Evolutionary conservation across 1,140 invertebrate genomes (phyloP).

Genomic region (Chrysomallon squamiferum): DNA sequence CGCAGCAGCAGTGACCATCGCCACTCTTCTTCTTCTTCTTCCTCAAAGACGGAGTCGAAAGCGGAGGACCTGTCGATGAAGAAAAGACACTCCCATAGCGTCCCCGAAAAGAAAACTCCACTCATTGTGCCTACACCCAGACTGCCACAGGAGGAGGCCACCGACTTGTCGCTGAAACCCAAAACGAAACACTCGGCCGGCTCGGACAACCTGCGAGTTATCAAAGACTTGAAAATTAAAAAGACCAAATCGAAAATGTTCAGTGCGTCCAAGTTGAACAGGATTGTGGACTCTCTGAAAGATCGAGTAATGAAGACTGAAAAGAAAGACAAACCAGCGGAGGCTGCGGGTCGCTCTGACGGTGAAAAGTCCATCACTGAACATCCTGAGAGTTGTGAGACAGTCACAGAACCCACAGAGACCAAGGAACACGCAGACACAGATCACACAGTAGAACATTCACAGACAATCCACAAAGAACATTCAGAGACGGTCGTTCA

Average conservation of each 20-base stretch:
- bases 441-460: no score
- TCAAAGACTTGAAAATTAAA: conserved; percentile 4
- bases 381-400: no score
- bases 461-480: no score
- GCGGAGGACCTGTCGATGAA: conserved; percentile 20
- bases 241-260: conserved; percentile 49
- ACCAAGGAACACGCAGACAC: no score
- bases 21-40: no score
- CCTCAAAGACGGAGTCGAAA: conserved; percentile 5
- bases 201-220: neutral
- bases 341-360: neutral
- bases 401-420: no score
- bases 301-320: conserved; percentile 53
- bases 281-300: conserved; percentile 53
- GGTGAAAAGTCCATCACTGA: no score
- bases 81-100: conserved; percentile 2
- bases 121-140: conserved; percentile 1
- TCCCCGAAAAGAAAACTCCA: neutral
- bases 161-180: conserved; percentile 50
- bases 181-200: conserved; percentile 21
- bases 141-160: conserved; percentile 40
- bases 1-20: neutral
- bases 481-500: no score
- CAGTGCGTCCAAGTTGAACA: conserved; percentile 49
- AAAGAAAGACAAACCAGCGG: conserved; percentile 22